Base-by-base conservation (phyloP, 1,140 invertebrate genomes). In the Drosophila miranda region DNA sequence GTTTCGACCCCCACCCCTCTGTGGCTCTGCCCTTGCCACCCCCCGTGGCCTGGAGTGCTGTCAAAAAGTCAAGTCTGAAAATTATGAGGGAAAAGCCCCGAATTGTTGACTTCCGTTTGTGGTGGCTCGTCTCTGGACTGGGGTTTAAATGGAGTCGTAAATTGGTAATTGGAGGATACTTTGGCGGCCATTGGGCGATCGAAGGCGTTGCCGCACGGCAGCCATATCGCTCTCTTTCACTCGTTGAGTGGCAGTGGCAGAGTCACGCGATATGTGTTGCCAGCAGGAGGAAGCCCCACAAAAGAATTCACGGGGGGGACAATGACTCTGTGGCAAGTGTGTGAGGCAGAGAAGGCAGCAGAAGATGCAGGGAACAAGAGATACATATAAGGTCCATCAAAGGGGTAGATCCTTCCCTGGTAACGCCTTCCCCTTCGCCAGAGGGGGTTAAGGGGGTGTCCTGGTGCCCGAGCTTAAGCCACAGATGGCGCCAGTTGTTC, bases 111-210 rank as follows among this genome's bases (percentile, higher is more conserved):
- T 83, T 82, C 70, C 79, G 75, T 66, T 83, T 30, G 23, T 21
- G 38, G 45, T 28, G 11, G 4, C 11, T 11, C 3, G 3, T 38
- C 45, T 21, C 19, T 23, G 16, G 45, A n/a, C 16, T 42, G n/a
- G 16, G 62, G 43, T 58, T 69, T 46, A 52, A 80, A 81, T 66
- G 74, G 72, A 67, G 81, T 73, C 51, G 77, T 81, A 70, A 74
- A 70, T 38, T 38, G 49, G 64, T 68, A 81, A 81, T 77, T 76
- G 77, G 34, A 59, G 57, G 70, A 79, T 79, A 72, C 70, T 74
- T 77, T 80, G 61, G 59, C 62, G 61, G 66, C 72, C 75, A 83
- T 74, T 68, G 62, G 63, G 69, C 68, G 63, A 64, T 83, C 79
- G 57, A 59, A 74, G 81, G 80, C 77, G 76, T 75, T 74, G 51